Evolutionary conservation across 2,113 vertebrate genomes (phyloP).

Genomic region (Xenotilapia leptura): DNA sequence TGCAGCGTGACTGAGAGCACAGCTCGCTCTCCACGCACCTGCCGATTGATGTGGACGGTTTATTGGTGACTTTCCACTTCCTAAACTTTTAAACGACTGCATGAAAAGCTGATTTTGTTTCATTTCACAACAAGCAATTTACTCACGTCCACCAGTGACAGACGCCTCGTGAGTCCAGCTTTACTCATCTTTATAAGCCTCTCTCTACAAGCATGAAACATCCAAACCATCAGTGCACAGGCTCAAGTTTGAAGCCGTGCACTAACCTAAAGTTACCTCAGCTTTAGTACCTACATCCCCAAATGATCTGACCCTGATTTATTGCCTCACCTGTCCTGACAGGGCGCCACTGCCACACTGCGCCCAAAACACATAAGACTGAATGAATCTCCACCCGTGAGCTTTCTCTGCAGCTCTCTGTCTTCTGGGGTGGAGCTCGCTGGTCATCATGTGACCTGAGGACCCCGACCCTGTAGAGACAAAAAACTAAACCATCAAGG

Average conservation of each 20-base stretch:
- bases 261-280: neutral
- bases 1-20: neutral
- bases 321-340: fast-evolving
- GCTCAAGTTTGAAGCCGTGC: fast-evolving
- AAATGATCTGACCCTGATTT: neutral
- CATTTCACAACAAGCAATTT: neutral
- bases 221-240: neutral
- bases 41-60: neutral
- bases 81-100: neutral
- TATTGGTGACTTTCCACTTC: neutral
- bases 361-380: neutral
- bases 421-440: neutral
- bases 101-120: neutral
- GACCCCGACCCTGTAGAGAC: neutral
- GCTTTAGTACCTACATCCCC: neutral
- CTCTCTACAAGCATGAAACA: fast-evolving
- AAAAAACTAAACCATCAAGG: neutral
- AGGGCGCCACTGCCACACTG: neutral
- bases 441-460: neutral
- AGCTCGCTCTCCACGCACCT: neutral
- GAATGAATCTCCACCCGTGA: fast-evolving
- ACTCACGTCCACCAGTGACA: neutral
- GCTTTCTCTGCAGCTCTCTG: neutral
- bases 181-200: no score
- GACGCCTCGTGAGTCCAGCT: neutral